These are phyloP conservation scores for Nomada ruficornis DNA, from an alignment of 2,888 invertebrate species.

Conservation along the genomic window DNA sequence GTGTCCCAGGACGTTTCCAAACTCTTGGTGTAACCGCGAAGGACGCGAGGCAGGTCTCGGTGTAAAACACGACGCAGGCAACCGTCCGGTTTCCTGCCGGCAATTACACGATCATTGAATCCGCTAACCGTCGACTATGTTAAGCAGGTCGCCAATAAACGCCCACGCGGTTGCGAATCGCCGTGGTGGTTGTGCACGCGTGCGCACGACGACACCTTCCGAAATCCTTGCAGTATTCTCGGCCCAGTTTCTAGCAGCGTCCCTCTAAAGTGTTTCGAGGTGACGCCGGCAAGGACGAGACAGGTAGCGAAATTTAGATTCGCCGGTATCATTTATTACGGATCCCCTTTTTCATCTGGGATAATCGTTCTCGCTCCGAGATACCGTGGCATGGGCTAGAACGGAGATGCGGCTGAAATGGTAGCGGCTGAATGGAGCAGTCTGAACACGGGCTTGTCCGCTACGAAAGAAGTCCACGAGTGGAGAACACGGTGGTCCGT, in stretches of 20 bases:
- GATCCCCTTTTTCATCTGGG: constrained; percentile 9
- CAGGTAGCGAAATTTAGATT: constrained; percentile 33
- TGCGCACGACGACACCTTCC: constrained; percentile 49
- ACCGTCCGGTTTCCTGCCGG: constrained; percentile 63
- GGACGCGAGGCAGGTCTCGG: constrained; percentile 36
- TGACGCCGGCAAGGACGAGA: background rate
- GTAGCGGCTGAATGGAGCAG: constrained; percentile 59
- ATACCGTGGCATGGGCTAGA: constrained; percentile 6
- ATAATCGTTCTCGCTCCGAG: constrained; percentile 35
- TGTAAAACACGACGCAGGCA: constrained; percentile 38
- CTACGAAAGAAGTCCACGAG: constrained; percentile 62
- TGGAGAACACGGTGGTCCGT: constrained; percentile 70
- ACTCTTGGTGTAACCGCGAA: constrained; percentile 36
- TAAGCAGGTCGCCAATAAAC: constrained; percentile 73
- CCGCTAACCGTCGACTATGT: constrained; percentile 69
- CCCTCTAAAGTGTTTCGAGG: background rate
- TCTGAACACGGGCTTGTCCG: constrained; percentile 58
- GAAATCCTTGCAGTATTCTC: constrained; percentile 22
- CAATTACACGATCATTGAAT: constrained; percentile 74
- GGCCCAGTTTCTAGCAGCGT: background rate
- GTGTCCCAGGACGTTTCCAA: constrained; percentile 9
- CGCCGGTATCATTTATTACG: constrained; percentile 32
- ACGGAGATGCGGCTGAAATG: constrained; percentile 40
- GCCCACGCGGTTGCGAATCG: constrained; percentile 67
- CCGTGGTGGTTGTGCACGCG: constrained; percentile 31